A percentile compares a stretch with the other conserved stretches of the same genome.
Evolutionary conservation across 2,888 invertebrate species (phyloP).

Genomic region (Digitonthophagus gazella): DNA sequence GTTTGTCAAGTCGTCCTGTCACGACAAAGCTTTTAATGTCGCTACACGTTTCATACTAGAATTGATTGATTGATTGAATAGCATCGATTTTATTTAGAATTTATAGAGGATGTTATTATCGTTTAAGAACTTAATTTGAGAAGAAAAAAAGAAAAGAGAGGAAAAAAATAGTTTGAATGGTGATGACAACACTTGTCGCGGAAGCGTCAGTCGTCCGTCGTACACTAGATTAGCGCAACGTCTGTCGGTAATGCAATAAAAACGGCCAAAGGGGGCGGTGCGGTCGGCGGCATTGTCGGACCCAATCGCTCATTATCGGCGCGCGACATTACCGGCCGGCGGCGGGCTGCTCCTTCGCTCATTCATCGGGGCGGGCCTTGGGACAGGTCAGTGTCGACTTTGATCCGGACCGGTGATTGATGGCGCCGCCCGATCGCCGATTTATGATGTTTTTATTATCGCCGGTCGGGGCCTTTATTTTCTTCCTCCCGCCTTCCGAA

Average conservation of each 20-base stretch:
- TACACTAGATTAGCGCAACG: constrained; percentile 43
- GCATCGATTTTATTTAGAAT: too few species aligned
- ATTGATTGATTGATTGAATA: too few species aligned
- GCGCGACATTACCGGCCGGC: constrained; percentile 44
- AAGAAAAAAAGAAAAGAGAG: too few species aligned
- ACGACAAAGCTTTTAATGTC: too few species aligned
- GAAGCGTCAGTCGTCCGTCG: constrained; percentile 45
- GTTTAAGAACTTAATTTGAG: too few species aligned
- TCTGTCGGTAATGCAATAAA: constrained; percentile 49
- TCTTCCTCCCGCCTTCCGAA: not conserved
- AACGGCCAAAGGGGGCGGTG: constrained; percentile 44
- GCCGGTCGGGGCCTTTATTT: not conserved
- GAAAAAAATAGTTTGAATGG: too few species aligned
- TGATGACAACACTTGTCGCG: constrained; percentile 33
- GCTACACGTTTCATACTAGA: too few species aligned
- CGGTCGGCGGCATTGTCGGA: constrained; percentile 41
- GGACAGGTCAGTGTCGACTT: constrained; percentile 44
- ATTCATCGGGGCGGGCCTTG: constrained; percentile 37
- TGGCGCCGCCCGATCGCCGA: constrained; percentile 44
- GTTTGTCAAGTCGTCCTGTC: not conserved
- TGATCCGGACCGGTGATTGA: constrained; percentile 37
- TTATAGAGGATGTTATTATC: too few species aligned
- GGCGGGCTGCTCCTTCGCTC: constrained; percentile 36
- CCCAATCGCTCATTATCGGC: constrained; percentile 45
- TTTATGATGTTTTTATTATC: constrained; percentile 47